Conservation (phyloP, 2,113 vertebrate species). For the Paracanthobrama guichenoti region DNA sequence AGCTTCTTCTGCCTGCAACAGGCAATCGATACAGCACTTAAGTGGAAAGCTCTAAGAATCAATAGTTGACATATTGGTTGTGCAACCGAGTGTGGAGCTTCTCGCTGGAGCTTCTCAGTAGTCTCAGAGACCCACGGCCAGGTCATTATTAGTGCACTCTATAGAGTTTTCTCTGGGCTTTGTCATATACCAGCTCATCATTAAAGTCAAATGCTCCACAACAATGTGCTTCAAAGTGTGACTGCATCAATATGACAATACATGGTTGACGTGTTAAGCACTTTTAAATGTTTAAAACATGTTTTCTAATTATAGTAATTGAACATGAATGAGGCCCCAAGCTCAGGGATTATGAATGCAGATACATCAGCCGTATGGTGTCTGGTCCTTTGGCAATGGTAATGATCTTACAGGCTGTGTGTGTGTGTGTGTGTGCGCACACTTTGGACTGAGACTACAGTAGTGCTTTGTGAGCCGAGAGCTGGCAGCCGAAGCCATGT, state of each 20-base stretch:
- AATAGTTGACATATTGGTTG: slow-evolving; percentile 50
- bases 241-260: slow-evolving; percentile 11
- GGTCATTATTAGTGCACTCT: slow-evolving; percentile 40
- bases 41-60: slow-evolving; percentile 61
- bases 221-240: not conserved
- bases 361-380: not conserved
- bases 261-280: slow-evolving; percentile 20
- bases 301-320: slow-evolving; percentile 22
- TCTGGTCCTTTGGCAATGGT: not conserved
- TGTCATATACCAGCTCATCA: slow-evolving; percentile 12
- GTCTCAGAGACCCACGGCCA: slow-evolving; percentile 27
- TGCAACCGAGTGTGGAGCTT: slow-evolving; percentile 41
- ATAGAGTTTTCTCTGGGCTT: slow-evolving; percentile 15
- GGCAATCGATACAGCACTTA: slow-evolving; percentile 60
- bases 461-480: slow-evolving; percentile 34
- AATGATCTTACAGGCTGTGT: not conserved
- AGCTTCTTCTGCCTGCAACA: slow-evolving; percentile 51
- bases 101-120: slow-evolving; percentile 46
- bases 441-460: not conserved
- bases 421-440: not conserved
- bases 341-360: not conserved
- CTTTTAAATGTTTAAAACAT: slow-evolving; percentile 17
- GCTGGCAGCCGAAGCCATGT: slow-evolving; percentile 55
- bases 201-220: not conserved
- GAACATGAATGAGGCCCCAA: not conserved